Conservation (phyloP, 2,888 invertebrate species). For the Pinctada fucata region DNA sequence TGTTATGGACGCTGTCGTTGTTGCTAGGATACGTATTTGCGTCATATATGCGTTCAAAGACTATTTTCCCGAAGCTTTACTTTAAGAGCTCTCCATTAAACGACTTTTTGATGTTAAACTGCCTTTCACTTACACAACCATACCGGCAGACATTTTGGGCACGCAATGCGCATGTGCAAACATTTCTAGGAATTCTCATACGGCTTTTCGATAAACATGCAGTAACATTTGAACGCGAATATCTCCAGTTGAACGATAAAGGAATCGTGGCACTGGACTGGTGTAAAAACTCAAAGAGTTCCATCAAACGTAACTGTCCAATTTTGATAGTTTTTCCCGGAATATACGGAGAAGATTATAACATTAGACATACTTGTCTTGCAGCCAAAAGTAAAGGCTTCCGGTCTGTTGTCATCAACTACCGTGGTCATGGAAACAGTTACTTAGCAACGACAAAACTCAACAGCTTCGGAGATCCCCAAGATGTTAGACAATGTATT, state of each 20-base stretch:
- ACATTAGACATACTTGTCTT: conserved; percentile 52
- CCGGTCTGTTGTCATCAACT: conserved; percentile 69
- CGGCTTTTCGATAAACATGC: conserved; percentile 36
- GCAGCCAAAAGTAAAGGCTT: conserved; percentile 58
- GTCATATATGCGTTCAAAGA: neutral
- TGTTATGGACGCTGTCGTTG: no score
- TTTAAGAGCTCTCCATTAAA: conserved; percentile 68
- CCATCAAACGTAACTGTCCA: conserved; percentile 50
- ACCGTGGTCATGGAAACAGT: conserved; percentile 69
- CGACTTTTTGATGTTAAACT: conserved; percentile 61
- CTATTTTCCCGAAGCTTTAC: conserved; percentile 51
- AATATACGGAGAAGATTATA: conserved; percentile 61
- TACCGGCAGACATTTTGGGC: conserved; percentile 62
- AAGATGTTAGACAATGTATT: conserved; percentile 67
- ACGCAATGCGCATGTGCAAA: conserved; percentile 65
- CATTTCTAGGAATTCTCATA: conserved; percentile 53
- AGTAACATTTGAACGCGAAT: conserved; percentile 65
- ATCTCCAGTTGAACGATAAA: conserved; percentile 69
- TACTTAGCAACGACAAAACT: conserved; percentile 68
- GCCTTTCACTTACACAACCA: conserved; percentile 54
- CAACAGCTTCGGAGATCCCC: conserved; percentile 68
- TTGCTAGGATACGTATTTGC: neutral
- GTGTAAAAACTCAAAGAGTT: conserved; percentile 49
- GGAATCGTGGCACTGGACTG: conserved; percentile 73
- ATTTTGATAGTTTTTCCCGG: conserved; percentile 67